Evolutionary conservation across 2,797 vertebrate genomes (phyloP).

Genomic region (Cuculus canorus): DNA sequence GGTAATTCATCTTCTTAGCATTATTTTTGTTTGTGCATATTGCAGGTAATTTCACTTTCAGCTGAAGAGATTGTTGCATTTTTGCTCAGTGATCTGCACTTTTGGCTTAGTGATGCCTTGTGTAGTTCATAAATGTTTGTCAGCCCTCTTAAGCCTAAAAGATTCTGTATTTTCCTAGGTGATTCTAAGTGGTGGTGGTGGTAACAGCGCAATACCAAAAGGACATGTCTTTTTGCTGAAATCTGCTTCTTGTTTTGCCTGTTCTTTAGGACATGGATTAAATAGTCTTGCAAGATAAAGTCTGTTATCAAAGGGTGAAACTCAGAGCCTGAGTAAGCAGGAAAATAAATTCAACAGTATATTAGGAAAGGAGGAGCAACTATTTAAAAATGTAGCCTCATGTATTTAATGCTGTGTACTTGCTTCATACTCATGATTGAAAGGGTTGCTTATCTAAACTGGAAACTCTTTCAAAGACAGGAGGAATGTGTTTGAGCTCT

Average conservation of each 20-base stretch:
- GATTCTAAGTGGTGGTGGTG: background rate
- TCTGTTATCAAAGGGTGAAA: background rate
- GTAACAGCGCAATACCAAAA: background rate
- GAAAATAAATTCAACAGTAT: background rate
- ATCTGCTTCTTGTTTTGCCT: background rate
- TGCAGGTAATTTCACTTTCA: background rate
- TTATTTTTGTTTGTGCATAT: background rate
- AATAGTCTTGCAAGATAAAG: background rate
- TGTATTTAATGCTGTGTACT: background rate
- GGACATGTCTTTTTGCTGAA: background rate
- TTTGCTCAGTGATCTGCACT: fast-evolving
- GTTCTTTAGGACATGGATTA: background rate
- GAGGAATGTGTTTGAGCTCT: background rate
- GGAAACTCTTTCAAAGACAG: background rate
- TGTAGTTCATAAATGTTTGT: background rate
- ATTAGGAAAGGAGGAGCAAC: background rate
- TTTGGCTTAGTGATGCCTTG: background rate
- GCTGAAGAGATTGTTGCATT: background rate
- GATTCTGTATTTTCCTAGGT: background rate
- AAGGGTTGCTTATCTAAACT: background rate
- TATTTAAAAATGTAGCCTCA: background rate
- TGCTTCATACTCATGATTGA: background rate
- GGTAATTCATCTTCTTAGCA: background rate
- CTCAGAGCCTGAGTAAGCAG: background rate
- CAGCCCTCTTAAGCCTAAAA: background rate